Base-by-base conservation (phyloP, 2,797 vertebrate genomes). In the Notolabrus celidotus region DNA sequence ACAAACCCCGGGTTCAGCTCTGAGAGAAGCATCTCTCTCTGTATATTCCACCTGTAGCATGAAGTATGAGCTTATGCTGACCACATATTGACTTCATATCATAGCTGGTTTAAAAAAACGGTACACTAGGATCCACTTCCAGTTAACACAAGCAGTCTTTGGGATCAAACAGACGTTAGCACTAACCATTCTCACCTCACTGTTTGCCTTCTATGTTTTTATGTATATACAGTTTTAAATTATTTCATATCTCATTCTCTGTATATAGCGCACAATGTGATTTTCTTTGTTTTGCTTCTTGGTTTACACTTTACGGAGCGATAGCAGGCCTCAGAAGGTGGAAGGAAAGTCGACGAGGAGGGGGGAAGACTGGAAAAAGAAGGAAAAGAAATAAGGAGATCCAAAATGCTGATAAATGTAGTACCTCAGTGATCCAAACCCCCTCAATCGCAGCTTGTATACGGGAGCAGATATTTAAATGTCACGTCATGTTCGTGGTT, bases 201-300 rank as follows among this genome's bases (percentile, higher is more conserved):
- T 59, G 64, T 91, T 89, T 88, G 90, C 91, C 90, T 91, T 91
- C 42, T 31, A 83, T 82, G 61, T 69, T 81, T 74, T 79, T 65
- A 67, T 93, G 87, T 94, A 92, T 76, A 91, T 92, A 92, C 60
- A 65, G 85, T 84, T 93, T 92, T 94, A 94, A 94, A 89, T 94
- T 93, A 94, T 94, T 94, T 72, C 67, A 77, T 67, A 29, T 86
- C 68, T 83, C 68, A 61, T 84, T 86, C 43, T n/a, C 86, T 89
- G 87, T 92, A 79, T 79, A 89, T 92, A 81, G 79, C 29, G 57
- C 86, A 77, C 75, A 49, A n/a, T 56, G 29, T 31, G 4, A 31
- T 31, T 4, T 31, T 31, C 9, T 31, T 31, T 39, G 31, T 53
- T 16, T 57, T 74, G 63, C 69, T 3, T 27, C 63, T 89, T 73